These are phyloP conservation scores for Marisa cornuarietis DNA, from an alignment of 1,140 invertebrate genomes.

Conservation along the genomic window DNA sequence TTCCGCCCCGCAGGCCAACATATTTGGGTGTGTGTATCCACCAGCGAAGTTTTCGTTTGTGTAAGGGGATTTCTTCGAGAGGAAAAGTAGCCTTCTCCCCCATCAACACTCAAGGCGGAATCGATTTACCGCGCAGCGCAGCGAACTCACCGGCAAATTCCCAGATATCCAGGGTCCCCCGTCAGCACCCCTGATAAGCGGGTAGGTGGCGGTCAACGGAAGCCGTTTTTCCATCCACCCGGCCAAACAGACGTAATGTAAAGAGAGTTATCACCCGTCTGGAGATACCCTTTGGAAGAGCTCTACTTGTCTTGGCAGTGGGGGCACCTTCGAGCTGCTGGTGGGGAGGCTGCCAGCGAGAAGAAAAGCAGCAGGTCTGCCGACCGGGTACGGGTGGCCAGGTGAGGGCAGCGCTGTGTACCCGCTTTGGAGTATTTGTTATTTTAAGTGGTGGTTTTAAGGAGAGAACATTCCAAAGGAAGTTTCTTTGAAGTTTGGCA, in stretches of 20 bases:
- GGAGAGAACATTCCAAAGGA: neutral
- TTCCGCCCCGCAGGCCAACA: too few species aligned
- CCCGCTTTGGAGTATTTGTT: neutral
- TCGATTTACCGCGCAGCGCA: conserved; percentile 3
- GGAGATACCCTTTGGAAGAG: conserved; percentile 11
- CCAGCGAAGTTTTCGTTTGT: too few species aligned
- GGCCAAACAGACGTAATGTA: conserved; percentile 14
- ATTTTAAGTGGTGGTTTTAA: neutral
- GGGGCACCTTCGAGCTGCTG: too few species aligned
- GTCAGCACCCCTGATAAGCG: conserved; percentile 17
- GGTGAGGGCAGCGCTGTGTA: neutral
- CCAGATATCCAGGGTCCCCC: conserved; percentile 17
- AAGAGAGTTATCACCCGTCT: conserved; percentile 18
- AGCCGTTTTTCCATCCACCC: conserved; percentile 23
- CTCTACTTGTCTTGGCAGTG: neutral
- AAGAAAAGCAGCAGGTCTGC: too few species aligned
- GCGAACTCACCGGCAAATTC: conserved; percentile 1
- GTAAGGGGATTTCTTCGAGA: neutral
- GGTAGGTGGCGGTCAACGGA: conserved; percentile 15
- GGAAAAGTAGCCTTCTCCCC: conserved; percentile 5
- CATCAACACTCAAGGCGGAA: neutral
- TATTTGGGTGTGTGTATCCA: too few species aligned
- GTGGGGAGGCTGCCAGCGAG: too few species aligned
- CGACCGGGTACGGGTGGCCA: too few species aligned
- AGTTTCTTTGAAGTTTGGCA: neutral